A percentile compares a stretch with the other conserved stretches of the same genome.
phyloP scores from a whole-genome alignment of 2,113 vertebrate genomes.

The Cryptoleucopteryx plumbea region DNA sequence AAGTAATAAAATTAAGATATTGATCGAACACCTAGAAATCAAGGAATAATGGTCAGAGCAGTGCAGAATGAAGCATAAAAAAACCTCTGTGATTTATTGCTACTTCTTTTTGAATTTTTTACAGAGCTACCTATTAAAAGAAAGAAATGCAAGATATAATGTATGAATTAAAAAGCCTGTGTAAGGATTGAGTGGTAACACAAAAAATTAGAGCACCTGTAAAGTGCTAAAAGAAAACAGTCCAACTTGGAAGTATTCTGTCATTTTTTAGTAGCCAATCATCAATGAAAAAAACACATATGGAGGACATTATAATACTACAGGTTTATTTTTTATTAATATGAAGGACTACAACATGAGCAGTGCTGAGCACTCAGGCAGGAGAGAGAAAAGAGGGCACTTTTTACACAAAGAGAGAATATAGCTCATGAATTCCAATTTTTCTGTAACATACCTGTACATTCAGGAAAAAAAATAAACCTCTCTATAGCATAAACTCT shows the following conservation, averaged over 20 bases:
- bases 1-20: constrained; percentile 98
- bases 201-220: background rate
- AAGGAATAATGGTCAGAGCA: constrained; percentile 1
- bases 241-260: background rate
- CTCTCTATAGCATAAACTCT: background rate
- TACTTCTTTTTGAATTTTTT: background rate
- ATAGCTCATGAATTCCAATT: background rate
- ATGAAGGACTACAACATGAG: background rate
- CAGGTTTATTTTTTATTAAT: background rate
- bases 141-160: background rate
- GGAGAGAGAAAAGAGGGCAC: background rate
- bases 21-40: constrained; percentile 92
- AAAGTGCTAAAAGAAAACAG: background rate
- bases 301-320: background rate
- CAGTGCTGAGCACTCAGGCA: background rate
- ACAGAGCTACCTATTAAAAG: background rate
- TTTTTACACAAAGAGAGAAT: background rate
- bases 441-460: background rate
- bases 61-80: background rate
- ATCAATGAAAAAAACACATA: background rate
- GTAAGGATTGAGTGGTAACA: background rate
- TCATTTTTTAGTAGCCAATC: background rate
- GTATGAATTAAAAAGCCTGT: background rate
- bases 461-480: background rate
- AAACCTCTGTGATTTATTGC: background rate